Percentiles rank a stretch among this genome's conserved stretches.
phyloP scores from a whole-genome alignment of 2,888 invertebrate species.

The Hemithea aestivaria region DNA sequence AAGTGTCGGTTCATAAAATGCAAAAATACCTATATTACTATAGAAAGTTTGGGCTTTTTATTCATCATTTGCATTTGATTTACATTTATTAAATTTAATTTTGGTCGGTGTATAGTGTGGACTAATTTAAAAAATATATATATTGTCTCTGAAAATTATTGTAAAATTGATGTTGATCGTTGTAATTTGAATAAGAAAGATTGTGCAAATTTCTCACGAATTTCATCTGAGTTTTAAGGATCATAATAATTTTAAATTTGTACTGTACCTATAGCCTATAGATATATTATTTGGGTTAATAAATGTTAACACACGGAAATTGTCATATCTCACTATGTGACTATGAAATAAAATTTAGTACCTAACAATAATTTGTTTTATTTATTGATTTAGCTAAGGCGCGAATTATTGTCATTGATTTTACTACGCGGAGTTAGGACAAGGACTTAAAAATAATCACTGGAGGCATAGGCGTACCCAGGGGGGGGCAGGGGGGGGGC shows the following conservation, averaged over 20 bases:
- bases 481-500: too few species aligned
- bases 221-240: slow-evolving; percentile 7
- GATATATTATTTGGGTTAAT: slow-evolving; percentile 30
- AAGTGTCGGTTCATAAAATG: too few species aligned
- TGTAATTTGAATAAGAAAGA: too few species aligned
- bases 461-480: too few species aligned
- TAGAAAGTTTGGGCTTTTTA: neutral
- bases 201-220: too few species aligned
- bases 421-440: neutral
- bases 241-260: slow-evolving; percentile 13
- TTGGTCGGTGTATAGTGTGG: too few species aligned
- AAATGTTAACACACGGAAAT: slow-evolving; percentile 37
- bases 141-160: too few species aligned
- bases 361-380: slow-evolving; percentile 15
- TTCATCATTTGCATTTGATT: too few species aligned
- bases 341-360: slow-evolving; percentile 39
- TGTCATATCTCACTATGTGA: slow-evolving; percentile 46
- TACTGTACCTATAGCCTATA: slow-evolving; percentile 19
- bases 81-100: too few species aligned
- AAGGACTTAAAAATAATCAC: too few species aligned
- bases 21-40: neutral
- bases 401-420: neutral
- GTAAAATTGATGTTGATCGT: too few species aligned
- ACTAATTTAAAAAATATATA: too few species aligned
- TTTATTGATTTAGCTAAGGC: slow-evolving; percentile 5